phyloP scores from a whole-genome alignment of 2,888 invertebrate species.

The Rutpela maculata region DNA sequence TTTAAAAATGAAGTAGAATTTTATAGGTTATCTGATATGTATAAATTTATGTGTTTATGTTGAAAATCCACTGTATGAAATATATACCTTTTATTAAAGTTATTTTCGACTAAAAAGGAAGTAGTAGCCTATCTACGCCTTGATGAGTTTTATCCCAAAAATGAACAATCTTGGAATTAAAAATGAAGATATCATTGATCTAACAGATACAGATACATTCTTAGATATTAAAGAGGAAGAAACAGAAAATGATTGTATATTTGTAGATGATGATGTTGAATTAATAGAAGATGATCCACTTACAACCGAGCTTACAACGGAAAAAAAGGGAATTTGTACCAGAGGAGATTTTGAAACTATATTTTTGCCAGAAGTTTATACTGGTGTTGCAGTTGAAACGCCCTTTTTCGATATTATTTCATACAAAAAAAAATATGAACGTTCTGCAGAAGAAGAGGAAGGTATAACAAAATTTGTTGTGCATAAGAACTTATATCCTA shows the following conservation, averaged over 20 bases:
- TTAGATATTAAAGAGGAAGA: slow-evolving; percentile 14
- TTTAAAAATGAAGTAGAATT: no score
- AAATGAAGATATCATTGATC: slow-evolving; percentile 11
- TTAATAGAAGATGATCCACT: neutral
- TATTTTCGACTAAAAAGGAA: neutral
- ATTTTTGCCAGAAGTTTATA: slow-evolving; percentile 29
- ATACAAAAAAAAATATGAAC: neutral
- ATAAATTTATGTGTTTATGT: no score
- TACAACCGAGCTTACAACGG: neutral
- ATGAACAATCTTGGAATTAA: slow-evolving; percentile 7
- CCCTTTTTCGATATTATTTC: slow-evolving; percentile 29
- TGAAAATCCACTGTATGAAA: no score
- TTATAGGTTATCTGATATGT: no score
- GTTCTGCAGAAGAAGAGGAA: neutral
- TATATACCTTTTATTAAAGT: no score
- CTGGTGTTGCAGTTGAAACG: slow-evolving; percentile 28
- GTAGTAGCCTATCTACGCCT: neutral
- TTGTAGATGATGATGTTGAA: neutral
- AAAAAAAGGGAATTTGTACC: neutral
- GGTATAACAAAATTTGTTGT: neutral
- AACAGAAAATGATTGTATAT: neutral
- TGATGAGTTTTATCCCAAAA: neutral
- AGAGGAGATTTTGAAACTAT: slow-evolving; percentile 22
- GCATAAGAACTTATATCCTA: neutral
- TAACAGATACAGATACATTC: neutral